phyloP scores from a whole-genome alignment of 2,113 vertebrate genomes.

The Myiopsitta monachus region DNA sequence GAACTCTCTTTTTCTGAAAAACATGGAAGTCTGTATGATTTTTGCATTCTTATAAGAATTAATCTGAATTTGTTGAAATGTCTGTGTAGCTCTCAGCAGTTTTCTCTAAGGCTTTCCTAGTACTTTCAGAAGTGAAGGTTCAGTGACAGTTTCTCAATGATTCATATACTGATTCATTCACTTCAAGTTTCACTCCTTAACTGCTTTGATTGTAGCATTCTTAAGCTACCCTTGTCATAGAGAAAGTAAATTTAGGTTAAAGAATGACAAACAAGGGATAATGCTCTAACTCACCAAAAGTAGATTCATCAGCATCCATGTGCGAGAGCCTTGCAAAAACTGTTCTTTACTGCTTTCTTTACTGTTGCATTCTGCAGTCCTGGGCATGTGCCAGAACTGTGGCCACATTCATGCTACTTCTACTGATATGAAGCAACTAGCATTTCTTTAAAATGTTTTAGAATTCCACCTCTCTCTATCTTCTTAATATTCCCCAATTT shows the following conservation, averaged over 20 bases:
- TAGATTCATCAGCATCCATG: neutral
- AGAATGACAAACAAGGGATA: neutral
- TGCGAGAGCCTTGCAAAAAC: neutral
- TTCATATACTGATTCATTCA: neutral
- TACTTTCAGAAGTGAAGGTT: neutral
- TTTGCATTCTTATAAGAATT: neutral
- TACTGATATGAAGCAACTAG: neutral
- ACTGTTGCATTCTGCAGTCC: neutral
- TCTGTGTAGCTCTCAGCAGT: neutral
- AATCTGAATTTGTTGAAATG: neutral
- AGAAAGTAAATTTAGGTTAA: neutral
- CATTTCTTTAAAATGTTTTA: neutral
- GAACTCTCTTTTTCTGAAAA: neutral
- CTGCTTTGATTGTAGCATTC: neutral
- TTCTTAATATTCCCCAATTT: neutral
- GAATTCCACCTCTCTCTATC: neutral
- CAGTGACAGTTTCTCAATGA: neutral
- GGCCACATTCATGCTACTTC: neutral
- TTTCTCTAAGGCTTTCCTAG: neutral
- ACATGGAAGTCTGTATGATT: neutral
- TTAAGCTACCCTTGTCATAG: neutral
- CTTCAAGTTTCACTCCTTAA: neutral
- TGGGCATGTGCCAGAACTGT: neutral
- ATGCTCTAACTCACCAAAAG: neutral
- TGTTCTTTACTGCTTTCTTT: neutral